A percentile compares a stretch with the other conserved stretches of the same genome.
Conservation (phyloP, 2,113 vertebrate genomes). For the Alligator sinensis region DNA sequence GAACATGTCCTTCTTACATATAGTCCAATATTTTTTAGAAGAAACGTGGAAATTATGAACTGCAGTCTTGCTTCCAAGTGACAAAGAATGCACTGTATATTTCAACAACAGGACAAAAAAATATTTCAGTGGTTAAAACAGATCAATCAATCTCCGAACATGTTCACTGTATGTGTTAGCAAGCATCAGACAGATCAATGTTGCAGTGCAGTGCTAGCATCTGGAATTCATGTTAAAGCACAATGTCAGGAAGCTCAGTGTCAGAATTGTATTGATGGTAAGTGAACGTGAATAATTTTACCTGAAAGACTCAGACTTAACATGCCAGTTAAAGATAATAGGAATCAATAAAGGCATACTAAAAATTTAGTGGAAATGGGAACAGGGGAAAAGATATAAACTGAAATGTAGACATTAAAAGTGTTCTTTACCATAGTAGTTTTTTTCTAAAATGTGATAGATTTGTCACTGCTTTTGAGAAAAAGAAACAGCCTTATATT, state of each 20-base stretch:
- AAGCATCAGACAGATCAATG: slow-evolving; percentile 47
- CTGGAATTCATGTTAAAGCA: slow-evolving; percentile 61
- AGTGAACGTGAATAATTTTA: slow-evolving; percentile 53
- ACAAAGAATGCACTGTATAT: background rate
- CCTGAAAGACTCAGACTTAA: slow-evolving; percentile 25
- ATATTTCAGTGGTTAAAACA: slow-evolving; percentile 4
- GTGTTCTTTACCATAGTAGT: background rate
- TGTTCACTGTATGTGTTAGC: background rate
- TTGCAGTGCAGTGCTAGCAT: slow-evolving; percentile 39
- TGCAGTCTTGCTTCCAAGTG: background rate
- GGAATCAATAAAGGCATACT: slow-evolving; percentile 24
- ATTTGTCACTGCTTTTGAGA: background rate
- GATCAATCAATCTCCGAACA: slow-evolving; percentile 36
- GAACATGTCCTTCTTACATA: background rate
- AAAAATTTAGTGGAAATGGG: background rate
- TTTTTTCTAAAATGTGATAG: background rate
- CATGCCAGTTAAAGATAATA: slow-evolving; percentile 7
- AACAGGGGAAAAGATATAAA: background rate
- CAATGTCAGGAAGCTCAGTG: slow-evolving; percentile 45
- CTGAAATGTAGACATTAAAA: background rate
- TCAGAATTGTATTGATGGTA: slow-evolving; percentile 43
- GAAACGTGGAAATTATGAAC: slow-evolving; percentile 26
- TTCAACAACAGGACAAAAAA: slow-evolving; percentile 45
- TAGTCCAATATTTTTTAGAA: slow-evolving; percentile 8
- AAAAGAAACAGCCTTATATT: background rate